Conservation (phyloP, 2,113 vertebrate genomes). For the Tetrax tetrax region DNA sequence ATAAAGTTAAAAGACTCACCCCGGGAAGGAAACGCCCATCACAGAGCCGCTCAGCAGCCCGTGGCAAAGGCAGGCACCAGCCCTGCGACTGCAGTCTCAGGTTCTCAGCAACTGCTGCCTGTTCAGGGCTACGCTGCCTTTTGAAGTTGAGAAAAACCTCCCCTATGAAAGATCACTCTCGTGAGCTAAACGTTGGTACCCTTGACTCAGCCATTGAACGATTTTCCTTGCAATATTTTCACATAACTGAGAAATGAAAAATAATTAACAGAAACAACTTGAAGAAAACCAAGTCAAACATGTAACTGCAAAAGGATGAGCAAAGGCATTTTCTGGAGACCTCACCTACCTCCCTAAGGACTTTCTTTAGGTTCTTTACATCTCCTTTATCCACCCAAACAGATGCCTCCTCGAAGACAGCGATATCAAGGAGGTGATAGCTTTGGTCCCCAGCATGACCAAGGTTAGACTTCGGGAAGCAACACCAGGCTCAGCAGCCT, state of each 20-base stretch:
- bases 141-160: not conserved
- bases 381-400: not conserved
- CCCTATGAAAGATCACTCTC: not conserved
- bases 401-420: not conserved
- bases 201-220: not conserved
- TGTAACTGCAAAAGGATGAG: not conserved
- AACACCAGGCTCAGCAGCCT: not conserved
- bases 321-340: not conserved
- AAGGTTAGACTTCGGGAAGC: not conserved
- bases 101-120: not conserved
- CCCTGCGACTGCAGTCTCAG: not conserved
- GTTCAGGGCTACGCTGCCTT: not conserved
- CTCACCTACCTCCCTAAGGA: not conserved
- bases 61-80: not conserved
- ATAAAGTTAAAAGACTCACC: not conserved
- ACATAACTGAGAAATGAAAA: not conserved
- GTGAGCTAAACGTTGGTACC: not conserved
- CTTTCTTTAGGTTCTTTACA: not conserved
- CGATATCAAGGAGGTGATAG: accelerated
- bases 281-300: not conserved
- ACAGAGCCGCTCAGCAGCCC: not conserved
- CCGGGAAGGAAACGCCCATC: not conserved
- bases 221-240: not conserved
- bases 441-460: not conserved
- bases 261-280: not conserved